Evolutionary conservation across 2,888 invertebrate genomes (phyloP), one percentile per base, ranked within the genome.

Genomic region (Leptinotarsa peninsularis): DNA sequence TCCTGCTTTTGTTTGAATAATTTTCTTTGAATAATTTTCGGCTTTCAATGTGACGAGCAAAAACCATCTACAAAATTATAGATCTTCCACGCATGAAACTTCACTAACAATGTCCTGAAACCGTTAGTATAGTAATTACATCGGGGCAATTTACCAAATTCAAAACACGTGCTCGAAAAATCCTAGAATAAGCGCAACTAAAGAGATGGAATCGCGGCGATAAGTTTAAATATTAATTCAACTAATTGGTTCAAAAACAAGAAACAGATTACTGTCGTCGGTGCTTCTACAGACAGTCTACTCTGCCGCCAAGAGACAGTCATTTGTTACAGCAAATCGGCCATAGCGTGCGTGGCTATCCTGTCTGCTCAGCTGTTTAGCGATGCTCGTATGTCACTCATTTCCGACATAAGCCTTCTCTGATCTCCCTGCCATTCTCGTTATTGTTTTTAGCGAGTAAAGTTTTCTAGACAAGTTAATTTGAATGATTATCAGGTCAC

Each of bases 241-340:
- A 87, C 88, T 88, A 88, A 88, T 88, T 88, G 87, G 88, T 84
- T 71, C 67, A 85, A 86, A 86, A 87, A 85, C 85, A 83, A 85
- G 86, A 85, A 84, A 82, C 85, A 83, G 82, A 84, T 82, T 83
- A 82, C 81, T 81, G 83, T 81, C 84, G 86, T 83, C 85, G 85
- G 85, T 81, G 82, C 80, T 81, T 79, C 79, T 79, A 82, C 84
- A 87, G 86, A 86, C 86, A 82, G 85, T 84, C 85, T 85, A 85
- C 85, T 82, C 80, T 83, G 81, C 85, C 85, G 85, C 84, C 86
- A 86, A 86, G 87, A 87, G 88, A 88, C 88, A 85, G 84, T 87
- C 88, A 87, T 88, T 88, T 88, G 88, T 88, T 87, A 88, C 81
- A 84, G 85, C 88, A 88, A 88, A 88, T 88, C 88, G 88, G 88